Base-by-base conservation (phyloP, 2,797 vertebrate genomes). In the Synaphobranchus kaupii region DNA sequence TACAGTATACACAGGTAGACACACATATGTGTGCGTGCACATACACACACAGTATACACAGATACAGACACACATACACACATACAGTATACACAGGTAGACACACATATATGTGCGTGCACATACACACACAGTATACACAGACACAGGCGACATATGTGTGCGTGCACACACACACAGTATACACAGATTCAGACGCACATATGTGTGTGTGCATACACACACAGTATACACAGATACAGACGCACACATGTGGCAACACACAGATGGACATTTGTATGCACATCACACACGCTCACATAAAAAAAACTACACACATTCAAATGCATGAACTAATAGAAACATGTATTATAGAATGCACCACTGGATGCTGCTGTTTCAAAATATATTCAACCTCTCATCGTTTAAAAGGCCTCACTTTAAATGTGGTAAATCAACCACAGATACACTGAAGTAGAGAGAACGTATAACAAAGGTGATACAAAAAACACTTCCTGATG, bases 181-280 rank as follows among this genome's bases (percentile, higher is more conserved):
- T 39, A 39, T 39, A 39, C 39, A 39, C 39, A 39, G 39, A 39
- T 39, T 1, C 39, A 39, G 39, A 39, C 39, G 39, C 20, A 88
- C 88, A 86, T 81, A 87, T 10, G 73, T 89, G 91, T n/a, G n/a
- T n/a, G n/a, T n/a, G n/a, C n/a, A 39, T 39, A 39, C 39, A 39
- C 39, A 39, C 39, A 39, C 39, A 39, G 39, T 39, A 39, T 39
- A 39, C 39, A 39, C 39, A 39, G 39, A 39, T 39, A 39, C 39
- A 39, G 39, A 39, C 39, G 39, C 20, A 88, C 88, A 86, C 81
- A 87, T 10, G 73, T 89, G 91, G 10, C 86, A 88, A 89, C 83
- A 68, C 52, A 0, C 34, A 88, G 28, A 84, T 0, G 0, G 48
- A 47, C 90, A 84, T 66, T 76, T 73, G 82, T 83, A 68, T 39